These are phyloP conservation scores for Cepphus grylle DNA, from an alignment of 2,113 vertebrate genomes.

Conservation along the genomic window DNA sequence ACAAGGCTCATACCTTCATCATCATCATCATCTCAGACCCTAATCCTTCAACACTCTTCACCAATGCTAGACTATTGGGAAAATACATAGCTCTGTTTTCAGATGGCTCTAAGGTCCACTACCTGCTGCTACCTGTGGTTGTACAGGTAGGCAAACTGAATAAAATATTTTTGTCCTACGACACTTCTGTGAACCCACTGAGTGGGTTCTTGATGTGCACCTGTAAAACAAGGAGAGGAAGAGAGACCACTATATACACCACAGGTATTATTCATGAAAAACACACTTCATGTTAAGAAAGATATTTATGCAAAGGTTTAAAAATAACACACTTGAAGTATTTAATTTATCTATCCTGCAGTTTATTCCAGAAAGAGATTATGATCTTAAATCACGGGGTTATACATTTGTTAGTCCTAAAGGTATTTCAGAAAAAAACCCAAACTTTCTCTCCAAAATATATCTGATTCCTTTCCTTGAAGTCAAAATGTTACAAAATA, in stretches of 20 bases:
- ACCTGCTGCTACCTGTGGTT: neutral
- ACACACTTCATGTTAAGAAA: neutral
- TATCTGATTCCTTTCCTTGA: neutral
- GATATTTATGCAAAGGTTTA: neutral
- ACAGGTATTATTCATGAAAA: neutral
- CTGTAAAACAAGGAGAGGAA: neutral
- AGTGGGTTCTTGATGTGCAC: neutral
- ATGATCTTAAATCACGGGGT: neutral
- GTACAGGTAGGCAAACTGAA: neutral
- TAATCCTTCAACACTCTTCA: neutral
- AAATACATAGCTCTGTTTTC: neutral
- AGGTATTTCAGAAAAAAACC: neutral
- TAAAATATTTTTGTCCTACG: neutral
- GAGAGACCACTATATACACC: neutral
- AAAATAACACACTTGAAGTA: neutral
- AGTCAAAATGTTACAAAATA: neutral
- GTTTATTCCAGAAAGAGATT: neutral
- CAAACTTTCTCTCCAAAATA: neutral
- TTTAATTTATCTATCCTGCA: neutral
- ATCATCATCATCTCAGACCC: neutral
- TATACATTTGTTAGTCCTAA: neutral
- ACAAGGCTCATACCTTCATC: neutral
- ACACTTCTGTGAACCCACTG: neutral
- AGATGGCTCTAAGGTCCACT: neutral
- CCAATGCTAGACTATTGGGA: fast-evolving